These are phyloP conservation scores for Cynodonichthys magdalenae DNA, from an alignment of 2,797 vertebrate genomes.

Conservation along the genomic window DNA sequence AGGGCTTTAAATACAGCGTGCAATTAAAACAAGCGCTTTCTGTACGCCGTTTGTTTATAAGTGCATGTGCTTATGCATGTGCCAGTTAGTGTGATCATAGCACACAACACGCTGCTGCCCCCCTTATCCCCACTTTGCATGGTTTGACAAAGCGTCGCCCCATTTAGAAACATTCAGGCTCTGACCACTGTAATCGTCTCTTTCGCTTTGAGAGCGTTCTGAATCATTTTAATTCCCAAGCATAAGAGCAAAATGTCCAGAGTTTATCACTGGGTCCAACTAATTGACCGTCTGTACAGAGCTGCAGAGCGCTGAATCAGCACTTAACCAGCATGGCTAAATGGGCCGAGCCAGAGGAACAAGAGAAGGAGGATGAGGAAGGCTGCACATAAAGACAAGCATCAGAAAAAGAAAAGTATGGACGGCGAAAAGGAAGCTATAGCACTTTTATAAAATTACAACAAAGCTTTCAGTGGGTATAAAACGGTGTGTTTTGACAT, in stretches of 20 bases:
- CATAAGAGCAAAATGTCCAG: constrained; percentile 37
- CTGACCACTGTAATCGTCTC: constrained; percentile 50
- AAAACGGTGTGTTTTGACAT: no score
- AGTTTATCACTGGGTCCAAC: constrained; percentile 54
- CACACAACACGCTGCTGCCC: constrained; percentile 20
- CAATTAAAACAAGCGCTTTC: constrained; percentile 26
- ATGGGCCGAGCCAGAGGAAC: constrained; percentile 29
- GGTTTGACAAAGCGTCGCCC: constrained; percentile 51
- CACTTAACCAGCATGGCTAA: constrained; percentile 55
- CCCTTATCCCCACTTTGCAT: constrained; percentile 11
- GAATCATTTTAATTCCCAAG: constrained; percentile 46
- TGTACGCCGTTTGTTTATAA: constrained; percentile 12
- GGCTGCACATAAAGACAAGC: constrained; percentile 24
- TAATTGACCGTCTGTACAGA: constrained; percentile 55
- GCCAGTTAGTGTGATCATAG: constrained; percentile 19
- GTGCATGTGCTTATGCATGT: constrained; percentile 19
- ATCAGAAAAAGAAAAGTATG: constrained; percentile 2
- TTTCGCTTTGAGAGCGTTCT: constrained; percentile 43
- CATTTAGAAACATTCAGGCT: constrained; percentile 58
- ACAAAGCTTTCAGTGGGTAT: no score
- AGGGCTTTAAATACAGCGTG: constrained; percentile 34
- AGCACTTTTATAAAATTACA: constrained; percentile 7
- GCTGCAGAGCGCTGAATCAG: constrained; percentile 55
- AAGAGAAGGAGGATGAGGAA: constrained; percentile 33
- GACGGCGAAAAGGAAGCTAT: constrained; percentile 10